Evolutionary conservation across 2,113 vertebrate species (phyloP), one percentile per base, ranked within the genome.

Genomic region (Pluvialis apricaria): DNA sequence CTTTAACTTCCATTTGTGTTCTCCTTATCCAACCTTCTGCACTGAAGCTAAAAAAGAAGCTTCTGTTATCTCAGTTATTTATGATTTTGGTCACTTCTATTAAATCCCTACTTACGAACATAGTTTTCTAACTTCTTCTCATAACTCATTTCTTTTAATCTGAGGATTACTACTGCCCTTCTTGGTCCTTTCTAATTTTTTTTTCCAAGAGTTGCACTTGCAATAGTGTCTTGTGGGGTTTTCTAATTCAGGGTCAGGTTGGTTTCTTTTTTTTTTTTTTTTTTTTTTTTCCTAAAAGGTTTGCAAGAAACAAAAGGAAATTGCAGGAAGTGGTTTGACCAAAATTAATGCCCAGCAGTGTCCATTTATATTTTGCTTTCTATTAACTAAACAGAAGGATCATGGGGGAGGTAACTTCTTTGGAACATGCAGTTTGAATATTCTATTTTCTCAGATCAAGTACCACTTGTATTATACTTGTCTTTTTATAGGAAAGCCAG

Each of bases 11-110:
- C n/a, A 76, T 11, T 88, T 94, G 32, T 79, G 28, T 84, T 83
- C 49, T 78, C 6, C 68, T 96, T 95, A 82, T 92, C 90, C 93
- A 90, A 21, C 52, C 55, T 92, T 78, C 76, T 90, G 75, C 77
- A 75, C 34, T 69, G 68, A 69, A 88, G 54, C 47, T 72, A 40
- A 70, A 90, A 82, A 96, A n/a, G 54, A 83, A 88, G 15, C 40
- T 76, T 90, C 92, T 83, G 13, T 81, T 95, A 90, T 92, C 81
- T 94, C 79, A 75, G 64, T 91, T 36, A 86, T 94, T 95, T 93
- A 73, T 82, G n/a, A 84, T 71, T 96, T 95, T 68, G 65, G 60
- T 72, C 69, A 64, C 31, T 84, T 93, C 76, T 83, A 55, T 82
- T 92, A 83, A 93, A 75, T 83, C 44, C 34, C n/a, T 38, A 25